Conservation (phyloP, 92 coral and sea anemone species). For the Epizoanthus stellaris region DNA sequence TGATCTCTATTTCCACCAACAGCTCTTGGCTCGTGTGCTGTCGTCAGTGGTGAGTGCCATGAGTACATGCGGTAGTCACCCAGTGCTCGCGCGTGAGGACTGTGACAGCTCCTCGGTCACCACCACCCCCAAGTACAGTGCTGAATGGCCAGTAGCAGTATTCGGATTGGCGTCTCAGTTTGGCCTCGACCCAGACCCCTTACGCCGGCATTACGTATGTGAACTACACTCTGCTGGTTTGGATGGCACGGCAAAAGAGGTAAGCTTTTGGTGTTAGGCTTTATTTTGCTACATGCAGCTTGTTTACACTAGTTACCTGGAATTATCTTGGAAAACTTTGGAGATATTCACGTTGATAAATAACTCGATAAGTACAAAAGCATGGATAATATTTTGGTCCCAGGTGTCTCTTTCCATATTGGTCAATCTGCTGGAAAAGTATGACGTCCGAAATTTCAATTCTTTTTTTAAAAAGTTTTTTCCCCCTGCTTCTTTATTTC, state of each 20-base stretch:
- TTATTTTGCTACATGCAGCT: not conserved
- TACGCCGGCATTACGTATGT: constrained; percentile 76
- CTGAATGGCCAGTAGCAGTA: constrained; percentile 80
- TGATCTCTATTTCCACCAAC: not conserved
- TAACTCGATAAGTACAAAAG: too few relatives aligned
- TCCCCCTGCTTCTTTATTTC: too few relatives aligned
- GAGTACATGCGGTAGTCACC: constrained; percentile 31
- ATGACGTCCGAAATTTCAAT: too few relatives aligned
- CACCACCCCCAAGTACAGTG: constrained; percentile 14
- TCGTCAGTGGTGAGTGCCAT: constrained; percentile 63
- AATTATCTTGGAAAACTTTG: too few relatives aligned
- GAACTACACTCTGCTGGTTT: constrained; percentile 88
- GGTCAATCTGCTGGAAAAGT: too few relatives aligned
- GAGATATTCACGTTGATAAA: too few relatives aligned
- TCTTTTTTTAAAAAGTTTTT: too few relatives aligned
- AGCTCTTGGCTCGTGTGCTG: constrained; percentile 79
- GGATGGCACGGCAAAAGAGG: constrained; percentile 84
- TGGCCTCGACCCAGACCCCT: constrained; percentile 78
- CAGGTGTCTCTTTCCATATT: too few relatives aligned
- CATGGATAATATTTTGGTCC: too few relatives aligned
- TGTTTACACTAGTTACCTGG: not conserved
- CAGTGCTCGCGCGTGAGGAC: constrained; percentile 39
- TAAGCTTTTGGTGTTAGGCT: constrained; percentile 2
- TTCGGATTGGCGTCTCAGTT: constrained; percentile 85
- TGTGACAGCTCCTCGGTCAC: constrained; percentile 36